Percentiles rank a stretch among this genome's conserved stretches.
These are phyloP conservation scores for Trematocara macrostoma DNA, from an alignment of 2,113 vertebrate species.

Conservation along the genomic window DNA sequence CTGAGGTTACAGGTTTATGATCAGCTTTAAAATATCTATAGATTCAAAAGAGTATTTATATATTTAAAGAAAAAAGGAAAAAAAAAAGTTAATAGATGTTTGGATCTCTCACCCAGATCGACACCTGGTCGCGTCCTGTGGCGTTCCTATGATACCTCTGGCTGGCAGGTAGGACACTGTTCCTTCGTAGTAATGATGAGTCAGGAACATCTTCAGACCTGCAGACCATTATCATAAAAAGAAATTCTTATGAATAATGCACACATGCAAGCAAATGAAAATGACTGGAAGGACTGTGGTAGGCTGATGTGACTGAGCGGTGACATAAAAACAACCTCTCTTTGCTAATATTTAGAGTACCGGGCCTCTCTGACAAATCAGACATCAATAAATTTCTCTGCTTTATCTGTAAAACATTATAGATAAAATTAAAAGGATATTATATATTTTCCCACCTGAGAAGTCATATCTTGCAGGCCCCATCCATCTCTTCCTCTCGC, in stretches of 20 bases:
- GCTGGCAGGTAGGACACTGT: constrained; percentile 86
- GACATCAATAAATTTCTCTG: not conserved
- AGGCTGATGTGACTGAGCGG: not conserved
- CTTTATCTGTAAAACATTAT: not conserved
- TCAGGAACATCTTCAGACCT: constrained; percentile 94
- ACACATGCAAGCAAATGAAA: not conserved
- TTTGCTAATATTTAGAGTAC: not conserved
- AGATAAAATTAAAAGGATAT: not conserved
- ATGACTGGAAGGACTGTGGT: not conserved
- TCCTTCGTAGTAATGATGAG: constrained; percentile 91
- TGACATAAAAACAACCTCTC: not conserved
- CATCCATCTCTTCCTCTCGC: constrained; percentile 95
- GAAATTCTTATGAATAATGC: not conserved
- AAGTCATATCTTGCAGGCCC: constrained; percentile 89
- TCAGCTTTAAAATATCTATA: not conserved
- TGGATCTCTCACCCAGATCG: constrained; percentile 77
- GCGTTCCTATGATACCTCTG: constrained; percentile 75
- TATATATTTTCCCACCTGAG: constrained; percentile 74
- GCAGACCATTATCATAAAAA: not conserved
- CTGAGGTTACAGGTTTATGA: not conserved
- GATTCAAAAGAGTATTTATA: not conserved
- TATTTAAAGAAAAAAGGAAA: not conserved
- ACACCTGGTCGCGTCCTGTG: constrained; percentile 80
- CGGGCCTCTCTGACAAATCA: not conserved
- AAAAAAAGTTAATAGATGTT: not conserved